Evolutionary conservation across 2,113 vertebrate species (phyloP).

Genomic region (Macrotus californicus): DNA sequence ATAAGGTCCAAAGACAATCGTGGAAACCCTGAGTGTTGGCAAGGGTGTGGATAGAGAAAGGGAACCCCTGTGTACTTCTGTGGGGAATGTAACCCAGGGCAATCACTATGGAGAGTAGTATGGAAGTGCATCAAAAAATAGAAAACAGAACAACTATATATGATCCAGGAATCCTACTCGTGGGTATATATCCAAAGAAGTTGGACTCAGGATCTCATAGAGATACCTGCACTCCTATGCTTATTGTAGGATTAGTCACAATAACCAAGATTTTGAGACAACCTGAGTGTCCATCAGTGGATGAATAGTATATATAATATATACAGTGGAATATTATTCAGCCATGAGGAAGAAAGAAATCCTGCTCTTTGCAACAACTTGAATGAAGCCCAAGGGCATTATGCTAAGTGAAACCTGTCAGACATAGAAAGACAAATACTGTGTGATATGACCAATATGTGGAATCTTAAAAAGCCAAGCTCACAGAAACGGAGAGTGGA

Average conservation of each 20-base stretch:
- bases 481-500: background rate
- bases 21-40: background rate
- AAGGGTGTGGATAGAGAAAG: background rate
- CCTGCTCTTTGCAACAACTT: background rate
- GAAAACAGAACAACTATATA: background rate
- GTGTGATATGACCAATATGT: background rate
- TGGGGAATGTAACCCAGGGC: background rate
- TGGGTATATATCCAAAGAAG: background rate
- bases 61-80: background rate
- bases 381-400: background rate
- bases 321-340: background rate
- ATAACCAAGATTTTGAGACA: background rate
- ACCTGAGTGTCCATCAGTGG: background rate
- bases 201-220: background rate
- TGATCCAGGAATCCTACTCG: background rate
- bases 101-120: background rate
- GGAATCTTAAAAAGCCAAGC: background rate
- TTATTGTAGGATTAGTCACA: background rate
- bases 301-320: background rate
- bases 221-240: background rate
- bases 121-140: background rate
- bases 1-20: background rate
- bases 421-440: background rate
- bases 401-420: background rate
- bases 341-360: background rate